phyloP scores from a whole-genome alignment of 2,888 invertebrate genomes.

The Cremastobaeus sp. region DNA sequence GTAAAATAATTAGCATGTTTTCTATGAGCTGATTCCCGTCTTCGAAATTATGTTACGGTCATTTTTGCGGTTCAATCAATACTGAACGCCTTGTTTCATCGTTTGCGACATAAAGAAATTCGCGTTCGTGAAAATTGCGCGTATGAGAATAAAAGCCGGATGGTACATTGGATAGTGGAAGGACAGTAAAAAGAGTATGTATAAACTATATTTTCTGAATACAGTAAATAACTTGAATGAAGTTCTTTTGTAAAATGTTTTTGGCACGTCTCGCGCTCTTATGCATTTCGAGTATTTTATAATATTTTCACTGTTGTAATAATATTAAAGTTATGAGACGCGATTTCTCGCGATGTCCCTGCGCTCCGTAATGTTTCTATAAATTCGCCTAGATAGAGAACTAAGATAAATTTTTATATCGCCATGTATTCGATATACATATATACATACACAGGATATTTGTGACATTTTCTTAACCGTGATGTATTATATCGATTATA shows the following conservation, averaged over 20 bases:
- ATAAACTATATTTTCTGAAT: slow-evolving; percentile 52
- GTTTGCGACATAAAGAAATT: no score
- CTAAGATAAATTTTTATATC: slow-evolving; percentile 51
- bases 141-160: slow-evolving; percentile 14
- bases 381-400: slow-evolving; percentile 61
- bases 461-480: slow-evolving; percentile 53
- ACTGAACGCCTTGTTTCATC: no score
- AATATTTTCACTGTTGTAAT: slow-evolving; percentile 44
- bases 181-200: slow-evolving; percentile 32
- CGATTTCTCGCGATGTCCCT: slow-evolving; percentile 62
- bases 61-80: no score
- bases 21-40: no score
- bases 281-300: slow-evolving; percentile 38
- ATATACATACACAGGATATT: slow-evolving; percentile 49
- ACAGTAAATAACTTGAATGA: slow-evolving; percentile 28
- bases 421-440: slow-evolving; percentile 42
- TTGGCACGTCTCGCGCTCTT: slow-evolving; percentile 36
- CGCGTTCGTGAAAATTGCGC: no score
- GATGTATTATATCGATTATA: slow-evolving; percentile 61
- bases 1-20: no score
- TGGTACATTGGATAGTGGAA: slow-evolving; percentile 43
- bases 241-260: slow-evolving; percentile 40
- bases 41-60: no score
- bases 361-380: slow-evolving; percentile 66
- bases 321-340: slow-evolving; percentile 33